Base-by-base conservation (phyloP, 2,797 vertebrate species). In the Brachyrhaphis roseni region DNA sequence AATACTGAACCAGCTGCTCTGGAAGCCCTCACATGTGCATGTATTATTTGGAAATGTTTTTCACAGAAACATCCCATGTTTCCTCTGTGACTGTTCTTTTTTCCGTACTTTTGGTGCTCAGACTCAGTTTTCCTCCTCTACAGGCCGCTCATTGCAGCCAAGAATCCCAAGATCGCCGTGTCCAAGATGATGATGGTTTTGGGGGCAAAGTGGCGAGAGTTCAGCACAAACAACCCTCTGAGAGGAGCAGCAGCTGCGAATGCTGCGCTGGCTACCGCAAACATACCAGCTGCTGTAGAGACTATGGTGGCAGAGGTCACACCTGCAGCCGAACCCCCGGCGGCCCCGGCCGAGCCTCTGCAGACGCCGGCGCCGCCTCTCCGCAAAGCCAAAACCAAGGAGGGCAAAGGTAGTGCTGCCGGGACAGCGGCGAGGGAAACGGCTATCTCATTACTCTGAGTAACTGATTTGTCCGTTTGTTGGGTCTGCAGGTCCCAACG, bases 121-220 rank as follows among this genome's bases (percentile, higher is more conserved):
- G 28, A 39, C 15, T 34, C 2, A 8, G 0, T 23, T 2, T 8
- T 31, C 13, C 16, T 34, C 10, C 15, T 77, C 49, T 16, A 0
- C 90, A 99, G 98, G 89, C 98, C 98, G 4, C 98, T 99, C 73
- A 99, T 99, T 3, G 98, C 98, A 81, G 97, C 97, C 79, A 99
- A 99, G 93, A 99, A 99, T 92, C 98, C 98, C 80, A 99, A 99
- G 94, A 99, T 99, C 59, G 98, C 98, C 0, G 98, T 99, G 72
- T 99, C 98, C 8, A 99, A 99, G 94, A 99, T 99, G 98, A 99
- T 99, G 98, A 98, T 99, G 98, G 98, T 99, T 49, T 79, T 99
- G 78, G 98, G 98, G 1, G 98, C 98, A 1, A 99, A 99, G 89
- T 99, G 98, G 98, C 96, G 98, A 0, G 98, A 99, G 85, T 99